Conservation (phyloP, 2,113 vertebrate species). For the Proteles cristata region DNA sequence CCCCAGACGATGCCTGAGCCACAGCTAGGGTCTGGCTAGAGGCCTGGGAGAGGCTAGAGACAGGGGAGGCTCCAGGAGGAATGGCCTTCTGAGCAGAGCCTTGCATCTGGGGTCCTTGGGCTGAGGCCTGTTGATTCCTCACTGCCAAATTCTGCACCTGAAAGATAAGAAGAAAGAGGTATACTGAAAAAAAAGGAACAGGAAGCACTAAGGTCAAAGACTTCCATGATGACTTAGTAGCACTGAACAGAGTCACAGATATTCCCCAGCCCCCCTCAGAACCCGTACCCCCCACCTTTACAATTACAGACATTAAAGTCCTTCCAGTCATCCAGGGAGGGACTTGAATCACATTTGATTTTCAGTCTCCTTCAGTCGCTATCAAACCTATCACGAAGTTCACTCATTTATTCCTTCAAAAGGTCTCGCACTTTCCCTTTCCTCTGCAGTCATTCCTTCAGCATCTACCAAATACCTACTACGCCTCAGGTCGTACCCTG, state of each 20-base stretch:
- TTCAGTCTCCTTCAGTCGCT: slow-evolving; percentile 18
- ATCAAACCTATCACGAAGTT: not conserved
- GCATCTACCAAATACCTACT: not conserved
- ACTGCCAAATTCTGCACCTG: slow-evolving; percentile 91
- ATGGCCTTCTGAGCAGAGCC: slow-evolving; percentile 85
- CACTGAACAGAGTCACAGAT: not conserved
- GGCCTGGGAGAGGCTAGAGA: slow-evolving; percentile 84
- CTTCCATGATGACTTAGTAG: not conserved
- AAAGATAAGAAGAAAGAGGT: slow-evolving; percentile 63
- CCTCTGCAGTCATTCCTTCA: slow-evolving; percentile 25
- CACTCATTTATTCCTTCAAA: slow-evolving; percentile 25
- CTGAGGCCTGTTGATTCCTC: slow-evolving; percentile 87
- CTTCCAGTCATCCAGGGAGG: not conserved
- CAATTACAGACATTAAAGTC: not conserved
- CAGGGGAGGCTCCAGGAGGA: slow-evolving; percentile 84
- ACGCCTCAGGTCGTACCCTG: not conserved
- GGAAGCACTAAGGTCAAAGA: not conserved
- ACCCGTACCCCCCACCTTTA: not conserved
- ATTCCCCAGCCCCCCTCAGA: not conserved
- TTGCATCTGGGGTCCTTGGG: slow-evolving; percentile 83
- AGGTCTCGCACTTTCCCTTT: not conserved
- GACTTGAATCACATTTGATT: not conserved
- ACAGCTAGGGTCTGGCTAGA: slow-evolving; percentile 83
- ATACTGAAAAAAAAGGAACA: not conserved
- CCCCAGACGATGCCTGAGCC: slow-evolving; percentile 83